These are phyloP conservation scores for Liasis olivaceus DNA, from an alignment of 2,797 vertebrate genomes.

Conservation along the genomic window DNA sequence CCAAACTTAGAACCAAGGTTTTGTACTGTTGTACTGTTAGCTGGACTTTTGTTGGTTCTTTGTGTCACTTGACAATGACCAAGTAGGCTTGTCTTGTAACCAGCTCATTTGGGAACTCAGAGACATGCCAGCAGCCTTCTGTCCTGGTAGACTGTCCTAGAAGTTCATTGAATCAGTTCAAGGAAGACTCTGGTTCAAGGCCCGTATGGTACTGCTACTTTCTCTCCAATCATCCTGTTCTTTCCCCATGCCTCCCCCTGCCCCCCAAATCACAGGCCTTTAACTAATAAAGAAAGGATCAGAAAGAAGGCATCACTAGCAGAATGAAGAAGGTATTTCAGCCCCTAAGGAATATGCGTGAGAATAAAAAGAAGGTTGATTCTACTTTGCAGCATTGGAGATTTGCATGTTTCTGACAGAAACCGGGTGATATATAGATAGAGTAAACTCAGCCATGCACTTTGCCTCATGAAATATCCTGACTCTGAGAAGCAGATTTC, in stretches of 20 bases:
- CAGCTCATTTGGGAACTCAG: background rate
- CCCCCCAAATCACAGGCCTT: background rate
- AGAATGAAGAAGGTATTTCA: background rate
- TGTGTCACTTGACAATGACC: background rate
- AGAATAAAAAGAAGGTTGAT: slow-evolving; percentile 39
- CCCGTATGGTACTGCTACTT: background rate
- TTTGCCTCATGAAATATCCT: slow-evolving; percentile 37
- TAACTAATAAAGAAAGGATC: background rate
- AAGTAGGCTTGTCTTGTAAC: background rate
- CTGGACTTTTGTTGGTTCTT: background rate
- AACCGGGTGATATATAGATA: background rate
- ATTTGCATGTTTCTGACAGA: slow-evolving; percentile 43
- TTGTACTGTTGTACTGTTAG: background rate
- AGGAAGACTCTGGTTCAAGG: background rate
- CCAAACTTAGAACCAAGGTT: background rate
- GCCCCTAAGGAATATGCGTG: slow-evolving; percentile 8
- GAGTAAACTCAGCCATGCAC: background rate
- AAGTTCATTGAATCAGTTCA: background rate
- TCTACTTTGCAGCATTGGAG: slow-evolving; percentile 44
- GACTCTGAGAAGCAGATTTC: slow-evolving; percentile 43
- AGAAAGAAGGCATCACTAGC: background rate
- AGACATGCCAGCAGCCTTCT: background rate
- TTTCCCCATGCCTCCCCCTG: background rate
- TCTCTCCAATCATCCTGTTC: background rate
- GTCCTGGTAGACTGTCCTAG: background rate